These are phyloP conservation scores for Pocillopora verrucosa DNA, from an alignment of 64 coral and sea anemone species.

Conservation along the genomic window DNA sequence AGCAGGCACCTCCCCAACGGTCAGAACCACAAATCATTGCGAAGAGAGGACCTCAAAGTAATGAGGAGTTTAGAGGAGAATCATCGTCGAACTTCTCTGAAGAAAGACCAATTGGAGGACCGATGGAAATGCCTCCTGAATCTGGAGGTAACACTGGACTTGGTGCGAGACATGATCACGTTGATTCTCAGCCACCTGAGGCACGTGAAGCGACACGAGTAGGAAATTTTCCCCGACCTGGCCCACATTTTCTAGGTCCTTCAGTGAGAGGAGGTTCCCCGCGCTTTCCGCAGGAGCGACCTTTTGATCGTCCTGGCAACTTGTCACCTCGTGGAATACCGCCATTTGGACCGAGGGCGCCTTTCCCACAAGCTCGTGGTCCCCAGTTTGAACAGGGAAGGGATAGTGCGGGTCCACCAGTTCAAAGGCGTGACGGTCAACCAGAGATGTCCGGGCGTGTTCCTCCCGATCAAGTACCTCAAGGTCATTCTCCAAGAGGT, in stretches of 20 bases:
- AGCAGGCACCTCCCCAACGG: neutral
- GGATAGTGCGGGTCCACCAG: neutral
- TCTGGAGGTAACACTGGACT: neutral
- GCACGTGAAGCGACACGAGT: neutral
- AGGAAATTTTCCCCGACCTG: neutral
- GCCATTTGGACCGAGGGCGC: neutral
- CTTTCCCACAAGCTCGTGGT: constrained; percentile 5
- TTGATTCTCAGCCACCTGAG: neutral
- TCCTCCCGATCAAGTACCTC: constrained; percentile 32
- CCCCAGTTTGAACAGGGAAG: constrained; percentile 12
- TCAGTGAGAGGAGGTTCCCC: constrained; percentile 3
- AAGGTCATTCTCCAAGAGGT: constrained; percentile 17
- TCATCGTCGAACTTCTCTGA: neutral
- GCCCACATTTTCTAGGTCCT: neutral
- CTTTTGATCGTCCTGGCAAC: neutral
- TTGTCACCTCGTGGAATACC: constrained; percentile 11
- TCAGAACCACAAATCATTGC: neutral
- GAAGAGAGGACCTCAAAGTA: neutral
- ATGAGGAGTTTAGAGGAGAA: neutral
- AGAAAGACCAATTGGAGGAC: neutral
- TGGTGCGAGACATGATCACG: neutral
- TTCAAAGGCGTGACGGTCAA: constrained; percentile 12
- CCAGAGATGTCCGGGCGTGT: neutral
- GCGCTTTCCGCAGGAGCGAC: neutral
- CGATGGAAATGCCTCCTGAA: neutral